A percentile compares a stretch with the other conserved stretches of the same genome.
Evolutionary conservation across 2,113 vertebrate species (phyloP).

Genomic region (Centrocercus urophasianus): DNA sequence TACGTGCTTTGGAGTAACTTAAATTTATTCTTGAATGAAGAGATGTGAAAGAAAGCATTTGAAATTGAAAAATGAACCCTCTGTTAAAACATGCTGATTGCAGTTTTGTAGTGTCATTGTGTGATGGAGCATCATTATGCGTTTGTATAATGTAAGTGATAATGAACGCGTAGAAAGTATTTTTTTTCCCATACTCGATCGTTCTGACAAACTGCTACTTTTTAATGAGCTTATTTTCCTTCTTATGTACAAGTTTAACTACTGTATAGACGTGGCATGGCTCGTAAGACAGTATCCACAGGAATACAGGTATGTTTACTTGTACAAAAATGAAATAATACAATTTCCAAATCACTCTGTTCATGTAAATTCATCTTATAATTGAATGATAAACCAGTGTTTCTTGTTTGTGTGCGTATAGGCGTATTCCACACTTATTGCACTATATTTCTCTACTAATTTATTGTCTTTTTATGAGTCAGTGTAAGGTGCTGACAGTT

Average conservation of each 20-base stretch:
- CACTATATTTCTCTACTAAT: background rate
- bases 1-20: background rate
- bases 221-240: slow-evolving; percentile 23
- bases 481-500: background rate
- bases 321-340: background rate
- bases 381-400: background rate
- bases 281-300: slow-evolving; percentile 90
- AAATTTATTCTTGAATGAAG: background rate
- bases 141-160: background rate
- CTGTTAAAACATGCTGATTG: background rate
- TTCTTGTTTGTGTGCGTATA: background rate
- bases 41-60: background rate
- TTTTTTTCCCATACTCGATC: background rate
- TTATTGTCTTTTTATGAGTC: background rate
- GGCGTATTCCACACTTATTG: background rate
- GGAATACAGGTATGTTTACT: slow-evolving; percentile 88
- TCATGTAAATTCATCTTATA: background rate
- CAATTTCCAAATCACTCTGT: background rate
- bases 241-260: slow-evolving; percentile 88
- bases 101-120: background rate
- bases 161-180: background rate
- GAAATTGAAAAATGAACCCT: background rate
- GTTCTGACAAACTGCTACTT: background rate
- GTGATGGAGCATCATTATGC: background rate
- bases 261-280: slow-evolving; percentile 95